A percentile compares a stretch with the other conserved stretches of the same genome.
Conservation (phyloP, 2,113 vertebrate species). For the Corynorhinus townsendii region DNA sequence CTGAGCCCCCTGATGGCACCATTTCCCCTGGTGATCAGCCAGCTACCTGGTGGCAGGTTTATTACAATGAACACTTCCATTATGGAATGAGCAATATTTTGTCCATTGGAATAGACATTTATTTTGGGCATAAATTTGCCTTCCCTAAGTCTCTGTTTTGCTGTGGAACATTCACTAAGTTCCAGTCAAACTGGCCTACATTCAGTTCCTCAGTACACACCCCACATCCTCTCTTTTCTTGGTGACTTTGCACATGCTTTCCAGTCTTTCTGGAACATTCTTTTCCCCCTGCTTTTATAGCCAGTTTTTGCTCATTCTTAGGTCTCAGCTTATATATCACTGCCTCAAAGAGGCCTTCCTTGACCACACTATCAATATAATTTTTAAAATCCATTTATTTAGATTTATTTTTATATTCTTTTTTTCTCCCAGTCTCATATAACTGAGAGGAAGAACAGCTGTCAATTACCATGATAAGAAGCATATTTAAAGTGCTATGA, state of each 20-base stretch:
- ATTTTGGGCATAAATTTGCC: background rate
- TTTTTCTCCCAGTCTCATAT: background rate
- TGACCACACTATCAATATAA: background rate
- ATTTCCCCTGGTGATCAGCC: background rate
- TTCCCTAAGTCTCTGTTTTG: background rate
- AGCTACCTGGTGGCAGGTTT: background rate
- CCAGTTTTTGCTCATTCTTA: background rate
- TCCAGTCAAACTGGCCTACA: background rate
- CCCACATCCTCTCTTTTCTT: background rate
- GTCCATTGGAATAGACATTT: background rate
- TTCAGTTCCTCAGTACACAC: background rate
- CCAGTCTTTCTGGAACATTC: background rate
- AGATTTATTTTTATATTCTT: background rate
- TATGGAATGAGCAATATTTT: background rate
- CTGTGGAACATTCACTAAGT: background rate
- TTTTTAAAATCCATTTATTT: background rate
- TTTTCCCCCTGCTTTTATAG: background rate
- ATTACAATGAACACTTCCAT: background rate
- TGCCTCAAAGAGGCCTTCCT: background rate
- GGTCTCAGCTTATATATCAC: background rate
- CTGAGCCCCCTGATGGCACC: background rate
- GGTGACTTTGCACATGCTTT: background rate
- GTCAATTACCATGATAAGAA: background rate
- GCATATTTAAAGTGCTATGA: background rate
- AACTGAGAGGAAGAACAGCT: background rate